These are phyloP conservation scores for Catamblyrhynchus diadema DNA, from an alignment of 2,797 vertebrate genomes.

Conservation along the genomic window DNA sequence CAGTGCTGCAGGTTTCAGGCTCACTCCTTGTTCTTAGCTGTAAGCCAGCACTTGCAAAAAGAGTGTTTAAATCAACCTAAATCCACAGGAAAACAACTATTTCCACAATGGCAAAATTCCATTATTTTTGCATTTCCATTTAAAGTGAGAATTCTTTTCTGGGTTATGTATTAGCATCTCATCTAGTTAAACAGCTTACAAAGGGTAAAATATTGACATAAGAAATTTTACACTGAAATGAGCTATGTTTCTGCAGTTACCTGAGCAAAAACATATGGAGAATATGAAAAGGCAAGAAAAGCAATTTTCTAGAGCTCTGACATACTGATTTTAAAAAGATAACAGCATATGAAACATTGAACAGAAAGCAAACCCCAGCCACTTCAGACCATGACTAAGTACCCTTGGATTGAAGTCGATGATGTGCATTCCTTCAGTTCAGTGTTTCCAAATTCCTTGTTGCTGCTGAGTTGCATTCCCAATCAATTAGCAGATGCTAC, in stretches of 20 bases:
- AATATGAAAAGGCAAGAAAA: neutral
- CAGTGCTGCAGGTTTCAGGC: neutral
- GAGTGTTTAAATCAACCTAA: neutral
- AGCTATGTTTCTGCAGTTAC: neutral
- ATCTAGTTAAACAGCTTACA: neutral
- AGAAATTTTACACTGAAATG: neutral
- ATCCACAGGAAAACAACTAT: neutral
- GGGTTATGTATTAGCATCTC: neutral
- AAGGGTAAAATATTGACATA: neutral
- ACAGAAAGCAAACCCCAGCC: neutral
- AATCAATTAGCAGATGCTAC: neutral
- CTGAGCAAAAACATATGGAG: neutral
- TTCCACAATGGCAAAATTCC: neutral
- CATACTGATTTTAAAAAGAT: neutral
- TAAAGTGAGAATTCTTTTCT: neutral
- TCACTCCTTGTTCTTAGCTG: neutral
- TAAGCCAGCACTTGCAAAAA: neutral
- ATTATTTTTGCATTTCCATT: neutral
- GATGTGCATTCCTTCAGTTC: neutral
- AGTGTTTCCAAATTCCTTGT: neutral
- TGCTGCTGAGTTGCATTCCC: neutral
- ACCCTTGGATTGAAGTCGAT: neutral
- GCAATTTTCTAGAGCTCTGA: neutral
- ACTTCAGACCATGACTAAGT: neutral
- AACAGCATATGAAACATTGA: neutral